Percentiles rank a stretch among this genome's conserved stretches.
These are phyloP conservation scores for Dipodomys ordii DNA, from an alignment of 2,113 vertebrate genomes.

Conservation along the genomic window DNA sequence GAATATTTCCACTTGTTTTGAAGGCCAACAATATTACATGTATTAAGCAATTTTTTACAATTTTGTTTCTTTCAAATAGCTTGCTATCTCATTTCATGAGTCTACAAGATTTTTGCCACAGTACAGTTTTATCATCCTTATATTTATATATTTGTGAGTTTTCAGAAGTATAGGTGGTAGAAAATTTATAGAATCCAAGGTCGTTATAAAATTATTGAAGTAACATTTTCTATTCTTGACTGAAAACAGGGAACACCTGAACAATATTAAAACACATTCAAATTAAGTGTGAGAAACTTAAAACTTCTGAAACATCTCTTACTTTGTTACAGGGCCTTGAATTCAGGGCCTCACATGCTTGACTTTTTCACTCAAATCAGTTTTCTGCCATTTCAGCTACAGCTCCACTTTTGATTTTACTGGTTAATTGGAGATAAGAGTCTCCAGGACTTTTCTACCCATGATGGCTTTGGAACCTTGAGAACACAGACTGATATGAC, in stretches of 20 bases:
- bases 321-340: too few species aligned
- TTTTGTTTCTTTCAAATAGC: background rate
- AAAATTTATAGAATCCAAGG: background rate
- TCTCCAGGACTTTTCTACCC: too few species aligned
- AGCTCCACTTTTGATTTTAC: too few species aligned
- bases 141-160: background rate
- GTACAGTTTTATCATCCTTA: background rate
- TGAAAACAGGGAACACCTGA: background rate
- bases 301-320: background rate
- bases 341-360: too few species aligned
- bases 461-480: too few species aligned
- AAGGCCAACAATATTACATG: background rate
- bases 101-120: background rate
- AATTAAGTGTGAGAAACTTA: background rate
- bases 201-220: background rate
- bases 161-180: background rate
- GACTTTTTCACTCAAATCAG: too few species aligned
- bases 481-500: too few species aligned
- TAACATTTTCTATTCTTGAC: background rate
- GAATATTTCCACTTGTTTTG: background rate
- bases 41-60: background rate
- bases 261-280: background rate
- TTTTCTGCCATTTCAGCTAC: too few species aligned
- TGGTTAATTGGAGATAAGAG: too few species aligned
- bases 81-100: background rate